These are phyloP conservation scores for Vanessa atalanta DNA, from an alignment of 1,140 invertebrate genomes.

Conservation along the genomic window DNA sequence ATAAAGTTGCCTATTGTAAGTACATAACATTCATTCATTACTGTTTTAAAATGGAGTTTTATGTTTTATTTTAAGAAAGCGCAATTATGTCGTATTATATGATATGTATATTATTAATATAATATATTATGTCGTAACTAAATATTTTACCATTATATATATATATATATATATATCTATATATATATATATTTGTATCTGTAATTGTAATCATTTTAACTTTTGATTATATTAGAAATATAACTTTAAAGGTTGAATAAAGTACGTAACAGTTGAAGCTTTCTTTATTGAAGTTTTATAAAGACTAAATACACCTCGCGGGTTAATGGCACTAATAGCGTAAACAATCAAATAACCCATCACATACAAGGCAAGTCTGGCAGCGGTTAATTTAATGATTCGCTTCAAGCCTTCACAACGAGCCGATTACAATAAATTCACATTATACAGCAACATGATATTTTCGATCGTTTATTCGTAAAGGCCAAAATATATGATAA, in stretches of 20 bases:
- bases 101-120: too few relatives aligned
- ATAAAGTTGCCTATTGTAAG: too few relatives aligned
- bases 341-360: conserved; percentile 37
- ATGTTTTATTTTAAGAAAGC: too few relatives aligned
- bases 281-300: background rate
- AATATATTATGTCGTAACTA: too few relatives aligned
- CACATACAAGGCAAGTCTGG: conserved; percentile 31
- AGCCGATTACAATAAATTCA: conserved; percentile 32
- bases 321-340: conserved; percentile 17
- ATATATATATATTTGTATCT: too few relatives aligned
- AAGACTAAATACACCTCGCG: conserved; percentile 6
- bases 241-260: background rate
- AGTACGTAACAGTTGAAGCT: too few relatives aligned
- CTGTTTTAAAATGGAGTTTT: too few relatives aligned
- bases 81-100: too few relatives aligned
- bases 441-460: conserved; percentile 29
- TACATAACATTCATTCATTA: too few relatives aligned
- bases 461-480: conserved; percentile 35
- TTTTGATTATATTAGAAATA: background rate
- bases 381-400: conserved; percentile 42
- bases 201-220: too few relatives aligned
- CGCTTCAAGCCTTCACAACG: conserved; percentile 31
- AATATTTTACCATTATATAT: too few relatives aligned
- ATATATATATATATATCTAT: too few relatives aligned
- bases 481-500: conserved; percentile 33